phyloP scores from a whole-genome alignment of 2,888 invertebrate genomes.

The Willowsia nigromaculata region DNA sequence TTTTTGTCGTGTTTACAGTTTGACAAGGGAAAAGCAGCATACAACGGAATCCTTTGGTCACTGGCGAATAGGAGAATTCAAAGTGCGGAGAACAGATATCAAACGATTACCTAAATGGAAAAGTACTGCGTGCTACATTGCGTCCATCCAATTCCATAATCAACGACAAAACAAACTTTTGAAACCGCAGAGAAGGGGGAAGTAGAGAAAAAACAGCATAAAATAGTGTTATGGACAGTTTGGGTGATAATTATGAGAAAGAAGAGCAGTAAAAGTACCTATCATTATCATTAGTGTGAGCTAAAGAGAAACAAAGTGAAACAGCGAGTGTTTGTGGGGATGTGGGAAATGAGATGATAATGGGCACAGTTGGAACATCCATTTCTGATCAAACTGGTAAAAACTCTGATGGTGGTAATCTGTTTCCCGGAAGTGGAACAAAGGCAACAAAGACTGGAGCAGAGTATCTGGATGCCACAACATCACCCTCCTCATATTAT shows the following conservation, averaged over 20 bases:
- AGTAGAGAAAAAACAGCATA: not conserved
- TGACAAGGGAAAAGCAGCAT: not conserved
- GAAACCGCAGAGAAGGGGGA: not conserved
- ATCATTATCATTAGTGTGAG: not conserved
- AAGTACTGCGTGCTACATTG: not conserved
- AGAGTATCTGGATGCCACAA: not conserved
- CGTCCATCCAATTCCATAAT: not conserved
- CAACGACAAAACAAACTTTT: no score
- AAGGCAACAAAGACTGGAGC: not conserved
- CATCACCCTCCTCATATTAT: not conserved
- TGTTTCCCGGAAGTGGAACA: slow-evolving; percentile 60
- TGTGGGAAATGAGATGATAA: not conserved
- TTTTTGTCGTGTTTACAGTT: not conserved
- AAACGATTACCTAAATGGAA: not conserved
- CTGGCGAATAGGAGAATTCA: not conserved
- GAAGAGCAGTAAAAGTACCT: not conserved
- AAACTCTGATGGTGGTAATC: not conserved
- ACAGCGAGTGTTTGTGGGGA: not conserved
- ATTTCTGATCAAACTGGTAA: not conserved
- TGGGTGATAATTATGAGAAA: slow-evolving; percentile 14
- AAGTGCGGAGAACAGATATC: not conserved
- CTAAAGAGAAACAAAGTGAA: not conserved
- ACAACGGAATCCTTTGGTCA: not conserved
- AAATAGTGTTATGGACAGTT: not conserved
- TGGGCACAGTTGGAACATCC: not conserved